Conservation (phyloP, 2,888 invertebrate genomes). For the Adelognathus sp. region DNA sequence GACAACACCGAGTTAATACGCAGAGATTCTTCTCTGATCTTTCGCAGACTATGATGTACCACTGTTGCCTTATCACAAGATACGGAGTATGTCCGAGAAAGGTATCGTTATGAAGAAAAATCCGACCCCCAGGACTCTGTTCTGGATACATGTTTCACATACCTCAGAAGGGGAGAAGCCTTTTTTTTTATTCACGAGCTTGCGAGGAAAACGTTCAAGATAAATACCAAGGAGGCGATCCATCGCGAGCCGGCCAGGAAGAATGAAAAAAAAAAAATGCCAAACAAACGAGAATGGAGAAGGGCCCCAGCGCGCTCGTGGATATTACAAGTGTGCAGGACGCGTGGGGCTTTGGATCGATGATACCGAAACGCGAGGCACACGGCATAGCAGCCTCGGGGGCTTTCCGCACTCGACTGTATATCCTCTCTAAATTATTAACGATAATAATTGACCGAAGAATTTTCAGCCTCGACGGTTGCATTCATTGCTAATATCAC, state of each 20-base stretch:
- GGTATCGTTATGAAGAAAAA: too few species aligned
- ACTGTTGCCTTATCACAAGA: too few species aligned
- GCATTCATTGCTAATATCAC: not conserved
- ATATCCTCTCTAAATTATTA: constrained; percentile 1
- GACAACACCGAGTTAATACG: not conserved
- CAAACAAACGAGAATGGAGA: not conserved
- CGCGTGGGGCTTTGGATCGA: constrained; percentile 36
- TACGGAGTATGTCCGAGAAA: too few species aligned
- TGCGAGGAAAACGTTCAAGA: not conserved
- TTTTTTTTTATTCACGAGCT: too few species aligned
- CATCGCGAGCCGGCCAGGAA: not conserved
- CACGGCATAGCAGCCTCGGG: constrained; percentile 25
- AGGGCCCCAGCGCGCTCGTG: not conserved
- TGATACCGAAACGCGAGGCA: constrained; percentile 51
- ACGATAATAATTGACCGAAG: not conserved
- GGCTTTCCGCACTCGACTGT: not conserved
- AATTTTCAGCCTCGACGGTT: not conserved
- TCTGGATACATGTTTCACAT: too few species aligned
- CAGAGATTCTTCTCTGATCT: too few species aligned
- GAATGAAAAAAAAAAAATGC: not conserved
- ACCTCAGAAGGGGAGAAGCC: too few species aligned
- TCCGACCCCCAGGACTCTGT: too few species aligned
- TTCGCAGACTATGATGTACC: too few species aligned
- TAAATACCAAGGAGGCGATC: not conserved
- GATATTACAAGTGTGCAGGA: constrained; percentile 7